These are phyloP conservation scores for Epistrophe eligans DNA, from an alignment of 2,888 invertebrate genomes.

Conservation along the genomic window DNA sequence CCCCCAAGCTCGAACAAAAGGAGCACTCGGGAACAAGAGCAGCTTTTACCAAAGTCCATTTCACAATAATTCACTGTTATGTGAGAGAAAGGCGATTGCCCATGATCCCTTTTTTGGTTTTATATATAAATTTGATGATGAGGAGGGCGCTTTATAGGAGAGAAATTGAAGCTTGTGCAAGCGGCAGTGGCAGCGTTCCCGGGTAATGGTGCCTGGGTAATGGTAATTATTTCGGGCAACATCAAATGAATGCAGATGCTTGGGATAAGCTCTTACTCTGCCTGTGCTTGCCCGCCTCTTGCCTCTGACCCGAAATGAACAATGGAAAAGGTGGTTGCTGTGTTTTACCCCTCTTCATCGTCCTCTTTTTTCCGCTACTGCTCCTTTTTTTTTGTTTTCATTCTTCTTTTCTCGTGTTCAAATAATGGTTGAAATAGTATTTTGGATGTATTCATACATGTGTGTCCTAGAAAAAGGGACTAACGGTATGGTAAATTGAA, in stretches of 20 bases:
- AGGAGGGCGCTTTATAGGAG: not conserved
- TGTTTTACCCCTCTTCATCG: constrained; percentile 24
- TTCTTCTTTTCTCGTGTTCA: constrained; percentile 25
- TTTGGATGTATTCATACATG: constrained; percentile 34
- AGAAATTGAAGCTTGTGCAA: constrained; percentile 43
- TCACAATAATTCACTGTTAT: constrained; percentile 76
- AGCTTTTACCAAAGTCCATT: constrained; percentile 73
- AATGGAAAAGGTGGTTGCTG: constrained; percentile 59
- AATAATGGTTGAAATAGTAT: constrained; percentile 64
- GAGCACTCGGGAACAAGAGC: constrained; percentile 59
- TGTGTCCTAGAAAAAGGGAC: constrained; percentile 34
- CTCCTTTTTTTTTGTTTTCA: constrained; percentile 14
- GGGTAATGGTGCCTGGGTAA: constrained; percentile 66
- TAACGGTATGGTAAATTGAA: constrained; percentile 72
- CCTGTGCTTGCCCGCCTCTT: constrained; percentile 7
- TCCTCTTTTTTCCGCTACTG: constrained; percentile 16
- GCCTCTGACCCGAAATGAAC: constrained; percentile 66
- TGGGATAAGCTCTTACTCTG: constrained; percentile 68
- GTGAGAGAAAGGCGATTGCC: constrained; percentile 75
- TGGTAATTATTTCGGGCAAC: constrained; percentile 71
- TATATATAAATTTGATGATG: constrained; percentile 66
- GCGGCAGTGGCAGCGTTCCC: constrained; percentile 47
- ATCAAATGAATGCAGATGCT: constrained; percentile 75
- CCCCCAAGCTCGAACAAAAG: constrained; percentile 42
- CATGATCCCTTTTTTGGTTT: constrained; percentile 75